Evolutionary conservation across 1,140 invertebrate species (phyloP).

Genomic region (Holcopasites calliopsidis): DNA sequence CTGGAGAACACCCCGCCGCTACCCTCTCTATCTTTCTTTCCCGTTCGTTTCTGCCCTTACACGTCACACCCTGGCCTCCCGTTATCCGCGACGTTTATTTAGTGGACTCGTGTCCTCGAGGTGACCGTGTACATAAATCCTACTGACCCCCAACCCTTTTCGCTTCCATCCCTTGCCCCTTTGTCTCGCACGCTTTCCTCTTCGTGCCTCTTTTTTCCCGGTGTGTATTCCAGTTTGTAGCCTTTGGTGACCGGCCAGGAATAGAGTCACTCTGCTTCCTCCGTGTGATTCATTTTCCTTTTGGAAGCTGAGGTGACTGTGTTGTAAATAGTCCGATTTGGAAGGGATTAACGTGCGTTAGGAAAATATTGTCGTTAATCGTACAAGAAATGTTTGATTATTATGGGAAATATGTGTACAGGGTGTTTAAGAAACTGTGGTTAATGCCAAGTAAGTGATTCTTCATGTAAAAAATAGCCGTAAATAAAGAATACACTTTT

Average conservation of each 20-base stretch:
- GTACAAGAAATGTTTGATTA: no score
- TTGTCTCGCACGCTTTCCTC: constrained; percentile 2
- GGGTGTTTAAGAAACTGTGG: no score
- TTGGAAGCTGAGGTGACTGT: neutral
- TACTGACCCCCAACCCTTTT: constrained; percentile 45
- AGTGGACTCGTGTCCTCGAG: constrained; percentile 71
- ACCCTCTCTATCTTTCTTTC: constrained; percentile 47
- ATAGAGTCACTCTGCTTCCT: neutral
- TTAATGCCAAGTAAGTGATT: no score
- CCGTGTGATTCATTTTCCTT: neutral
- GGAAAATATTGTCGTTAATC: no score
- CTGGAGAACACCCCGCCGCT: constrained; percentile 33
- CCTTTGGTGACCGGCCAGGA: constrained; percentile 20
- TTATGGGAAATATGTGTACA: no score
- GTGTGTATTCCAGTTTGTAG: neutral
- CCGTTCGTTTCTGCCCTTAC: constrained; percentile 26
- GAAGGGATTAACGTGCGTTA: no score
- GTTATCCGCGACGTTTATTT: constrained; percentile 71
- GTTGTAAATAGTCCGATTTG: no score
- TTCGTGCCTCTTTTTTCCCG: constrained; percentile 3
- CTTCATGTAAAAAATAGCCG: no score
- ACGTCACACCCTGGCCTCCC: constrained; percentile 7
- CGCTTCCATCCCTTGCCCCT: neutral
- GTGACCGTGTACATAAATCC: constrained; percentile 74
- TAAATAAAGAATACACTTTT: no score